phyloP scores from a whole-genome alignment of 92 coral and sea anemone species.

The Isaurus tuberculatus region DNA sequence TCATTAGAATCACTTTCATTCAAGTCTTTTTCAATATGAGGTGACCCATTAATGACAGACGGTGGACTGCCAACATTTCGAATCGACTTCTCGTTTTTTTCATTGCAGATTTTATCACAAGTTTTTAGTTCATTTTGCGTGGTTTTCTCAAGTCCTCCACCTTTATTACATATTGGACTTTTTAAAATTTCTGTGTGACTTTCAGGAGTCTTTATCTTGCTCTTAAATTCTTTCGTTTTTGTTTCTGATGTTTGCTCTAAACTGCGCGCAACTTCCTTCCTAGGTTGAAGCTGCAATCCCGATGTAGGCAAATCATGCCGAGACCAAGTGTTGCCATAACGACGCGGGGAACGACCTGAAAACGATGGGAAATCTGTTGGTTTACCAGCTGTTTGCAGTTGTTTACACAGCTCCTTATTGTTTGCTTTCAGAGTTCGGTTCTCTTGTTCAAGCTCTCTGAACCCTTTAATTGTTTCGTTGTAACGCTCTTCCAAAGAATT shows the following conservation, averaged over 20 bases:
- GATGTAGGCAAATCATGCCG: background rate
- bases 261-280: conserved; percentile 26
- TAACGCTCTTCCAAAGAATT: conserved; percentile 16
- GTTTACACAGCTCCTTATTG: conserved; percentile 33
- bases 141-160: background rate
- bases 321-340: conserved; percentile 33
- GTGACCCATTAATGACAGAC: background rate
- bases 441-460: conserved; percentile 35
- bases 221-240: background rate
- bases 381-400: conserved; percentile 26
- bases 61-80: background rate
- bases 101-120: background rate
- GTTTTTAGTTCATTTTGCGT: background rate
- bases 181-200: background rate
- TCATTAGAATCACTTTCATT: background rate
- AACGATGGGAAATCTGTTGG: background rate
- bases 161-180: conserved; percentile 2
- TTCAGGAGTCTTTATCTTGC: background rate
- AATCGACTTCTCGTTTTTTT: background rate
- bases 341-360: conserved; percentile 16
- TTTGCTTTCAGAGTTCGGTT: conserved; percentile 25
- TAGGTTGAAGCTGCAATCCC: conserved; percentile 6
- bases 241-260: background rate
- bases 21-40: background rate
- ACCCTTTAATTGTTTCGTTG: conserved; percentile 31